phyloP scores from a whole-genome alignment of 2,888 invertebrate genomes.

The Napeogenes sylphis region DNA sequence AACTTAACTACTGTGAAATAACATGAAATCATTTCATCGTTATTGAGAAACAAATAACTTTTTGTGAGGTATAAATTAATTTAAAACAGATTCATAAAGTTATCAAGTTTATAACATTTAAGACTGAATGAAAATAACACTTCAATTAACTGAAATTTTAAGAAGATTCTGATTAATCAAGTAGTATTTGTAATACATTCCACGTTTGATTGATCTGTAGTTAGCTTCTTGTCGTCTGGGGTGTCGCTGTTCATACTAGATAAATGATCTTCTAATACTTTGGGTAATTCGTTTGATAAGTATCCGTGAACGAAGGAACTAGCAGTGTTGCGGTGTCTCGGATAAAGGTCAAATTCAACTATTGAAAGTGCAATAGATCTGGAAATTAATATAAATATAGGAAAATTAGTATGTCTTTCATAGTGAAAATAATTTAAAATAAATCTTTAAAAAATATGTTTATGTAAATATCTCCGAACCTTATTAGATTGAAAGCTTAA shows the following conservation, averaged over 20 bases:
- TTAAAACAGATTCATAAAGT: too few relatives aligned
- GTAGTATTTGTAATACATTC: not conserved
- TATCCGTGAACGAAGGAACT: conserved; percentile 33
- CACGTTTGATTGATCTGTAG: not conserved
- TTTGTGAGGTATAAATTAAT: too few relatives aligned
- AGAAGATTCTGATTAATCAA: not conserved
- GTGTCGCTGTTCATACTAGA: conserved; percentile 3
- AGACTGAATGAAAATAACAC: not conserved
- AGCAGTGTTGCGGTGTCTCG: conserved; percentile 22
- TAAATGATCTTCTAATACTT: conserved; percentile 16
- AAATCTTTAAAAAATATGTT: not conserved
- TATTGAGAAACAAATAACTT: too few relatives aligned
- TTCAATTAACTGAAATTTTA: not conserved
- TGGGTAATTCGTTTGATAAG: conserved; percentile 41
- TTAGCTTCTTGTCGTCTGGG: not conserved
- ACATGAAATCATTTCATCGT: too few relatives aligned
- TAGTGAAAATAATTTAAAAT: too few relatives aligned
- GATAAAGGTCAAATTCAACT: conserved; percentile 20
- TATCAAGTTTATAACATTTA: too few relatives aligned
- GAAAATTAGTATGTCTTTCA: too few relatives aligned
- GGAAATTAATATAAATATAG: conserved; percentile 14
- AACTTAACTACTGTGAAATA: too few relatives aligned
- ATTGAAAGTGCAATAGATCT: conserved; percentile 34
- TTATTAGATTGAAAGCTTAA: too few relatives aligned
- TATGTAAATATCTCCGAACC: too few relatives aligned